phyloP scores from a whole-genome alignment of 2,888 invertebrate genomes.

The Molorchus minor region DNA sequence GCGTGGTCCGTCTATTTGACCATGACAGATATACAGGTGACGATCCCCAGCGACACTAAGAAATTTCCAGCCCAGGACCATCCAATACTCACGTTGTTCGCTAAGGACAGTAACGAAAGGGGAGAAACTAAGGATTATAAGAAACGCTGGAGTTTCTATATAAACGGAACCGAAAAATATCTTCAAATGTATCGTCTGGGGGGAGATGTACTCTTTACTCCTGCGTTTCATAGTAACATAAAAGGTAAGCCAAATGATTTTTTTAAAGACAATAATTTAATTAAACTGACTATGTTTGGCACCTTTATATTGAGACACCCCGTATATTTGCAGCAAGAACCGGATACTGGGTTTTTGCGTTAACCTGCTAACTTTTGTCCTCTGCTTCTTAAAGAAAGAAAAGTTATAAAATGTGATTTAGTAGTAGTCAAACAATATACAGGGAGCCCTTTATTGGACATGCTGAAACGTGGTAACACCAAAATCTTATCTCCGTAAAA shows the following conservation, averaged over 20 bases:
- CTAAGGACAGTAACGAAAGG: constrained; percentile 34
- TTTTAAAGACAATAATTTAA: no score
- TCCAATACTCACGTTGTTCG: constrained; percentile 47
- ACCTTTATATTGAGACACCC: no score
- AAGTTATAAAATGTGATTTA: no score
- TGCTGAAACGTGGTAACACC: no score
- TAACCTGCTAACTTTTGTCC: no score
- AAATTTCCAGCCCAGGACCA: constrained; percentile 45
- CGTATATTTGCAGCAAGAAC: no score
- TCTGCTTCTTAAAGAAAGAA: no score
- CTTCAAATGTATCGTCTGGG: constrained; percentile 44
- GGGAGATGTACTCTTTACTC: constrained; percentile 47
- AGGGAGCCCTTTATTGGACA: no score
- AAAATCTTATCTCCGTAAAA: no score
- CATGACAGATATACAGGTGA: constrained; percentile 53
- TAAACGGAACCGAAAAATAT: constrained; percentile 39
- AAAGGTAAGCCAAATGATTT: constrained; percentile 40
- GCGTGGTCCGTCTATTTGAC: constrained; percentile 53
- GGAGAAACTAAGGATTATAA: constrained; percentile 14
- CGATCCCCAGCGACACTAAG: constrained; percentile 47
- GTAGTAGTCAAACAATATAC: no score
- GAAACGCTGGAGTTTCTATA: constrained; percentile 40
- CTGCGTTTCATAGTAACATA: constrained; percentile 35
- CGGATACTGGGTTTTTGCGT: no score
- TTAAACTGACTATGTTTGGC: no score